Percentiles rank a stretch among this genome's conserved stretches.
Conservation (phyloP, 2,113 vertebrate species). For the Triplophysa rosa region DNA sequence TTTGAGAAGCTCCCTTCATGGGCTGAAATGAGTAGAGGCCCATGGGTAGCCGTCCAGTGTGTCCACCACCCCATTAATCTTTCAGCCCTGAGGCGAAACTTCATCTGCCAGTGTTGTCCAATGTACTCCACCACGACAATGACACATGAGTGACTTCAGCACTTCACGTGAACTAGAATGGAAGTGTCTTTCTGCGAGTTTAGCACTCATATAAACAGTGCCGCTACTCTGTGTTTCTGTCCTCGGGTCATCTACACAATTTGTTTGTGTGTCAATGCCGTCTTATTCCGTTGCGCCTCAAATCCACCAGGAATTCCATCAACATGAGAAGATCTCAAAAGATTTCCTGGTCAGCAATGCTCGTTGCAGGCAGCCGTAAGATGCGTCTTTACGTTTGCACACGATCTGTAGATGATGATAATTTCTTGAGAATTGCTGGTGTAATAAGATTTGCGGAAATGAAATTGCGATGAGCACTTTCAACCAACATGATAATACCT, state of each 20-base stretch:
- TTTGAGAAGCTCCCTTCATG: slow-evolving; percentile 35
- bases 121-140: not conserved
- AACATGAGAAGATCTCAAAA: not conserved
- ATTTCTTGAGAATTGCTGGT: slow-evolving; percentile 12
- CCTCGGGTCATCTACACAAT: not conserved
- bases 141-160: not conserved
- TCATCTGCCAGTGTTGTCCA: not conserved
- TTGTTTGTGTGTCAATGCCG: not conserved
- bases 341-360: not conserved
- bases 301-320: not conserved
- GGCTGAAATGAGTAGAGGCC: slow-evolving; percentile 48
- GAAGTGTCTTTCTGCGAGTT: not conserved
- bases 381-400: not conserved
- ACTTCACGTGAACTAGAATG: not conserved
- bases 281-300: not conserved
- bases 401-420: not conserved
- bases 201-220: not conserved
- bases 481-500: slow-evolving; percentile 70
- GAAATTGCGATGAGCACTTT: slow-evolving; percentile 59
- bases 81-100: slow-evolving; percentile 18
- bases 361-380: not conserved
- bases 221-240: not conserved
- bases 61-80: not conserved
- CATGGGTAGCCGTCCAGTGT: slow-evolving; percentile 27
- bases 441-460: slow-evolving; percentile 68